These are phyloP conservation scores for Drosophila yooni DNA, from an alignment of 2,888 invertebrate species.

Conservation along the genomic window DNA sequence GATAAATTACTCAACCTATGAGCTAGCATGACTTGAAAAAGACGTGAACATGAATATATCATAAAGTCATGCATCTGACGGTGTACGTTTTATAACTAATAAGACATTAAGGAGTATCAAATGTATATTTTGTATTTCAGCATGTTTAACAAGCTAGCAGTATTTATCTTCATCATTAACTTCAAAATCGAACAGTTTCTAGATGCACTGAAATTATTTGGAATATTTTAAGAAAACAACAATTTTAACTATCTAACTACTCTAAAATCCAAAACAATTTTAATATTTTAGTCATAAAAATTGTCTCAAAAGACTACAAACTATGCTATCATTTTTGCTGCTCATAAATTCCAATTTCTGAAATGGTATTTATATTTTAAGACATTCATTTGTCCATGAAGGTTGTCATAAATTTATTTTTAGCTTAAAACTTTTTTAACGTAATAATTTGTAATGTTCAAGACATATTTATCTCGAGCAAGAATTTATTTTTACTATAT, in stretches of 20 bases:
- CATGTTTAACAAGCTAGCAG: not conserved
- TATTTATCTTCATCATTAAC: not conserved
- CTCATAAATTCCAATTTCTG: not conserved
- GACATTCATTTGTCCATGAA: not conserved
- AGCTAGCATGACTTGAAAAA: slow-evolving; percentile 22
- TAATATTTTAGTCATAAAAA: not conserved
- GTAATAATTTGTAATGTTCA: not conserved
- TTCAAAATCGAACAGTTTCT: not conserved
- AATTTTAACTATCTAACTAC: not conserved
- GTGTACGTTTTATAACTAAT: slow-evolving; percentile 8
- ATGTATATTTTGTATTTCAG: not conserved
- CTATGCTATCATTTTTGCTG: not conserved
- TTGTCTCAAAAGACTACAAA: not conserved
- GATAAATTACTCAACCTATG: slow-evolving; percentile 54
- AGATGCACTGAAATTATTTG: not conserved
- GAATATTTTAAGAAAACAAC: not conserved
- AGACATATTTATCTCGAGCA: not conserved
- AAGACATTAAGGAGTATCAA: not conserved
- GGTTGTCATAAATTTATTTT: not conserved
- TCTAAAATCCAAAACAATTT: not conserved
- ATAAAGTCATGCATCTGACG: slow-evolving; percentile 39
- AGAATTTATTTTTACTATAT: not conserved
- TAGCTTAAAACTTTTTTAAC: not conserved
- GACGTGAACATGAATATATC: slow-evolving; percentile 48
- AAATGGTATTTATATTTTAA: slow-evolving; percentile 2